Percentiles rank a stretch among this genome's conserved stretches.
These are phyloP conservation scores for Rhopalosiphum maidis DNA, from an alignment of 1,140 invertebrate genomes.

Conservation along the genomic window DNA sequence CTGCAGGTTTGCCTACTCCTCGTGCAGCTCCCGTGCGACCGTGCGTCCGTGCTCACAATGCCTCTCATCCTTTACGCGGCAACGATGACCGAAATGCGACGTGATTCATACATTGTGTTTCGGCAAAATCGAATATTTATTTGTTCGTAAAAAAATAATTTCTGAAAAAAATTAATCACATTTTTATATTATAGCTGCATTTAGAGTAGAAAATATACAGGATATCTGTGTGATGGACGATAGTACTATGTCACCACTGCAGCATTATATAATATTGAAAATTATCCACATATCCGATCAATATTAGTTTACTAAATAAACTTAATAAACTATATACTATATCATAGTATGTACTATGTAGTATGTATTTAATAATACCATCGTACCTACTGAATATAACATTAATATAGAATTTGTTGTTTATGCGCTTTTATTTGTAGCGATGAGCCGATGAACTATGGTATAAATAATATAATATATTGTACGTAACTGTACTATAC, in stretches of 20 bases:
- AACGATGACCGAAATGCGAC: background rate
- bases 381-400: background rate
- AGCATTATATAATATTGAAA: background rate
- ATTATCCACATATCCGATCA: no score
- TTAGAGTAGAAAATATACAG: no score
- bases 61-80: background rate
- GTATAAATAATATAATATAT: background rate
- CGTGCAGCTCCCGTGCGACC: background rate
- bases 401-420: background rate
- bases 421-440: background rate
- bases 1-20: background rate
- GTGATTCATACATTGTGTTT: background rate
- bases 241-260: no score
- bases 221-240: no score
- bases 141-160: background rate
- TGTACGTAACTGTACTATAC: no score
- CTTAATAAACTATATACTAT: no score
- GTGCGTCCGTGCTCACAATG: background rate
- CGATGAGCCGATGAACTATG: background rate
- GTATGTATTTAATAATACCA: background rate
- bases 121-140: background rate
- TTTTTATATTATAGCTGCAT: background rate
- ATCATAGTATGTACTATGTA: no score
- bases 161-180: background rate
- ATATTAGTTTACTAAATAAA: background rate